Evolutionary conservation across 2,888 invertebrate genomes (phyloP).

Genomic region (Nephrotoma appendiculata): DNA sequence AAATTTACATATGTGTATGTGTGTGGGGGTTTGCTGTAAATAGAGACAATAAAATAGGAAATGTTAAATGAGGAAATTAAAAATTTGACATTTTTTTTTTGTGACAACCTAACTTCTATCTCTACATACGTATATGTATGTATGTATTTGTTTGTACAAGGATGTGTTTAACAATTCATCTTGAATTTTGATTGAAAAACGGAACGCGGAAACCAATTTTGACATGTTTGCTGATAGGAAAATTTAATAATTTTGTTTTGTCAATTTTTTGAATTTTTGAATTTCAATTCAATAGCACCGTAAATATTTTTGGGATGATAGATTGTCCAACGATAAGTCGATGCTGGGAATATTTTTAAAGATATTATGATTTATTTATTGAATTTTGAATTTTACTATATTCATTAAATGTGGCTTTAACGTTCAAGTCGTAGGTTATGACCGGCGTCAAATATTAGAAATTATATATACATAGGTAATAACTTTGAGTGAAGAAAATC

Average conservation of each 20-base stretch:
- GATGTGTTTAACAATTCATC: background rate
- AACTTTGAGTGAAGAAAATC: too few species aligned
- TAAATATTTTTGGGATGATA: too few species aligned
- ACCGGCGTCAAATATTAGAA: too few species aligned
- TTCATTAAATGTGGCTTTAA: too few species aligned
- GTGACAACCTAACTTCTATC: background rate
- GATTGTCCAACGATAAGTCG: too few species aligned
- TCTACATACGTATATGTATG: background rate
- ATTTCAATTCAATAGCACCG: too few species aligned
- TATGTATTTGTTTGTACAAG: background rate
- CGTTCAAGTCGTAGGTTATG: too few species aligned
- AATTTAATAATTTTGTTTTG: background rate
- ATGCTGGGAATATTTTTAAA: too few species aligned
- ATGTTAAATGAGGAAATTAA: background rate
- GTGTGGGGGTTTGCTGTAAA: background rate
- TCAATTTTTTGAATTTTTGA: too few species aligned
- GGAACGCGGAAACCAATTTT: background rate
- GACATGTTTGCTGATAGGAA: background rate
- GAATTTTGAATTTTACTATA: too few species aligned
- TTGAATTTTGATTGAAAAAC: background rate
- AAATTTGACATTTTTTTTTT: background rate
- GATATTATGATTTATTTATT: too few species aligned
- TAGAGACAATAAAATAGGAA: background rate
- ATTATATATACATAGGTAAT: too few species aligned
- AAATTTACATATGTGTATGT: background rate